Conservation (phyloP, 2,888 invertebrate genomes). For the Scaptomyza caliginosa region DNA sequence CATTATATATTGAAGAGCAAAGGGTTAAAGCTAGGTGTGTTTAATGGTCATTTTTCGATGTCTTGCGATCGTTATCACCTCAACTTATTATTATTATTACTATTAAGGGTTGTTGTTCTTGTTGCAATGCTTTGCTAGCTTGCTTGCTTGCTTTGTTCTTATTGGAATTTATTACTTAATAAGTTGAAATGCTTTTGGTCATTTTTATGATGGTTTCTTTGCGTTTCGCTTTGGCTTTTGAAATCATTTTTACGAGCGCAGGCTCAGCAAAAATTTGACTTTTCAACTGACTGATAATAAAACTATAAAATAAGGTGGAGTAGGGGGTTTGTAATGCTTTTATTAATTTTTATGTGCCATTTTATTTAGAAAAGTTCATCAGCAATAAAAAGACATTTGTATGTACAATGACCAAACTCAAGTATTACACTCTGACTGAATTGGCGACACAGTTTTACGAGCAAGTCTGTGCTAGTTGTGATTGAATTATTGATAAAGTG, state of each 20-base stretch:
- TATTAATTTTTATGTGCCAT: conserved; percentile 75
- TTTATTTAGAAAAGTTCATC: conserved; percentile 64
- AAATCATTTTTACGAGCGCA: conserved; percentile 68
- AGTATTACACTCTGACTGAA: conserved; percentile 41
- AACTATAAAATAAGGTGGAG: conserved; percentile 67
- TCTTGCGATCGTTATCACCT: conserved; percentile 75
- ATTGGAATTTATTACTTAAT: conserved; percentile 79
- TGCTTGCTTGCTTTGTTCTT: conserved; percentile 54
- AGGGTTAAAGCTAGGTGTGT: conserved; percentile 64
- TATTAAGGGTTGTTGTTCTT: conserved; percentile 45
- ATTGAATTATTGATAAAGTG: conserved; percentile 80
- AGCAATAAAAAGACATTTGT: conserved; percentile 62
- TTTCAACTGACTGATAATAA: conserved; percentile 53
- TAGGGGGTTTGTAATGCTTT: conserved; percentile 39
- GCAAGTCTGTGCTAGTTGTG: conserved; percentile 51
- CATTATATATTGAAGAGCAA: conserved; percentile 46
- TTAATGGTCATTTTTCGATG: conserved; percentile 78
- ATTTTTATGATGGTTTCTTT: conserved; percentile 26
- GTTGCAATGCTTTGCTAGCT: too few relatives aligned
- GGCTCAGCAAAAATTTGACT: conserved; percentile 57
- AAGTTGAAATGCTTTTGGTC: conserved; percentile 61
- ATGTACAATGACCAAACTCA: conserved; percentile 10
- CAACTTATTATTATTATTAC: conserved; percentile 57
- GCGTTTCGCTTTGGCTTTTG: conserved; percentile 2
- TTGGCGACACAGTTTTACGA: conserved; percentile 70